Conservation (phyloP, 2,797 vertebrate genomes). For the Podarcis siculus region DNA sequence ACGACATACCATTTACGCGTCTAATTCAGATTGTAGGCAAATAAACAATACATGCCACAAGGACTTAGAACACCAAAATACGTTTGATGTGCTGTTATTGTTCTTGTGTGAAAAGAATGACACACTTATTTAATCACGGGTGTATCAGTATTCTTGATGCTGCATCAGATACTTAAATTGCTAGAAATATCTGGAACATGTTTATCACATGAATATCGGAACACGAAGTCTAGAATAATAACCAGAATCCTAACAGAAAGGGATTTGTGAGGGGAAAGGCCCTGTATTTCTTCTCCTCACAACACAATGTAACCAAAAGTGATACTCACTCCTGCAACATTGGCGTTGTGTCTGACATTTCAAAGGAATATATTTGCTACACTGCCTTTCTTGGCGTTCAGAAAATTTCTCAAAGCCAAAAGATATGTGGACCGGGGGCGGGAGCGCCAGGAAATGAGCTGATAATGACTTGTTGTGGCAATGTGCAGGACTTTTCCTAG, state of each 20-base stretch:
- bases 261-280: no score
- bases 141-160: neutral
- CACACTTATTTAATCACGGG: neutral
- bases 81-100: neutral
- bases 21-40: neutral
- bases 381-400: conserved; percentile 58
- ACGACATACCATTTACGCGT: neutral
- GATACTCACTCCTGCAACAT: neutral
- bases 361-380: conserved; percentile 36
- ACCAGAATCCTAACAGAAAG: neutral
- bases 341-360: conserved; percentile 53
- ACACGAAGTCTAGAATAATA: neutral
- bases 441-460: conserved; percentile 12
- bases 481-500: conserved; percentile 48
- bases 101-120: neutral
- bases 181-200: neutral
- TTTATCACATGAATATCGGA: neutral
- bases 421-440: conserved; percentile 44
- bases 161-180: neutral
- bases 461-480: conserved; percentile 44
- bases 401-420: conserved; percentile 45
- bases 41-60: neutral
- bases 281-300: no score
- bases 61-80: neutral
- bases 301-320: neutral